Conservation (phyloP, 2,113 vertebrate species). For the Gallinago jamesoni region DNA sequence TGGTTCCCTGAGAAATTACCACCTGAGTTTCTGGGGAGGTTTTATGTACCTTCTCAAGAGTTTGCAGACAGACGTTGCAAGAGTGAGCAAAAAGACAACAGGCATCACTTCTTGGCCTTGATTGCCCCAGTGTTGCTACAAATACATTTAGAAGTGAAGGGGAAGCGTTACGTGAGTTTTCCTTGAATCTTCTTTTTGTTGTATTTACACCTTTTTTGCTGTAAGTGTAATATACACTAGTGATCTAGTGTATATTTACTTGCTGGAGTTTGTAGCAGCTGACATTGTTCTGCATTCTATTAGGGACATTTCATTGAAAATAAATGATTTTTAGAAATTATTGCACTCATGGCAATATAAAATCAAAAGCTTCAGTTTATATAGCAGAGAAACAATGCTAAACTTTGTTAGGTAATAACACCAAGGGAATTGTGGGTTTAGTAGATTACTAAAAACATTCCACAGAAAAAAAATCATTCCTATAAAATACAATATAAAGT, state of each 20-base stretch:
- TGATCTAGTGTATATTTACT: background rate
- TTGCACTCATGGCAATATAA: background rate
- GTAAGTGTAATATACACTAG: background rate
- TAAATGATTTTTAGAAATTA: background rate
- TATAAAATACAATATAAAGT: background rate
- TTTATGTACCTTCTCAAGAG: background rate
- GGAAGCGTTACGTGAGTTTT: background rate
- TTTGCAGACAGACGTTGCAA: background rate
- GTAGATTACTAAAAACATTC: background rate
- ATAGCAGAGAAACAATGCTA: background rate
- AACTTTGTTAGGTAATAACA: slow-evolving; percentile 1
- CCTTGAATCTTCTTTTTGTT: background rate
- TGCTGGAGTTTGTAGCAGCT: background rate
- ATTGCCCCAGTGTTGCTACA: background rate
- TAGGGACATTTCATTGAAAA: background rate
- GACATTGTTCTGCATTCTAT: background rate
- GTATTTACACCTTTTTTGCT: background rate
- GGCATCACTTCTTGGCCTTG: background rate
- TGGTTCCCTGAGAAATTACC: background rate
- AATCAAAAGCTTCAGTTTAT: background rate
- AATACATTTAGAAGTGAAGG: background rate
- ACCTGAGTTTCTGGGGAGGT: background rate
- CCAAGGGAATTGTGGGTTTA: background rate
- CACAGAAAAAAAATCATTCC: background rate
- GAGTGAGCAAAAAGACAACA: background rate